phyloP scores from a whole-genome alignment of 2,797 vertebrate genomes.

The Enteromius trimaculatus region DNA sequence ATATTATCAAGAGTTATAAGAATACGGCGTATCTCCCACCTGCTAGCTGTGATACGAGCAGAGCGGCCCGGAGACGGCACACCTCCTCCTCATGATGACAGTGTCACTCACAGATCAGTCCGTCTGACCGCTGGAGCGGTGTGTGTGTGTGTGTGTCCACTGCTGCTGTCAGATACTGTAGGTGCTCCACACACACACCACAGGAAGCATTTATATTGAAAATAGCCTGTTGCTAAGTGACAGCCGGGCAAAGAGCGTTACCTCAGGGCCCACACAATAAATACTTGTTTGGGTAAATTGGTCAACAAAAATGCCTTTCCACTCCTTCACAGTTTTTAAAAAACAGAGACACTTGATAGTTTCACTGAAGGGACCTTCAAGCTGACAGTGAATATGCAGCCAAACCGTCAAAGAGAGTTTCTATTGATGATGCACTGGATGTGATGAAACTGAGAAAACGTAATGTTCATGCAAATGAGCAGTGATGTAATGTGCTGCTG shows the following conservation, averaged over 20 bases:
- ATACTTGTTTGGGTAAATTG: constrained; percentile 69
- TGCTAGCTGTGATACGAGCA: not conserved
- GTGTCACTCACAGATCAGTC: constrained; percentile 1
- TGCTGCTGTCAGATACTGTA: not conserved
- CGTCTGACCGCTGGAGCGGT: not conserved
- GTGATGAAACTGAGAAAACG: not conserved
- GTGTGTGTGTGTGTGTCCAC: not conserved
- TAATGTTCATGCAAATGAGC: not conserved
- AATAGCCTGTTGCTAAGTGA: constrained; percentile 85
- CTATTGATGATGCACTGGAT: not conserved
- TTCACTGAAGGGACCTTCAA: not conserved
- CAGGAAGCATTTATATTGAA: constrained; percentile 76
- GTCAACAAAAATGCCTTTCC: constrained; percentile 59
- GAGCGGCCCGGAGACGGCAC: not conserved
- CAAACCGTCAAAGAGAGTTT: not conserved
- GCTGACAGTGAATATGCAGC: not conserved
- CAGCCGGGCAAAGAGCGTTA: constrained; percentile 80
- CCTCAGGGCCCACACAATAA: constrained; percentile 73
- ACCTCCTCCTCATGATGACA: constrained; percentile 15
- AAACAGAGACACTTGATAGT: constrained; percentile 10
- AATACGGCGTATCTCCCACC: not conserved
- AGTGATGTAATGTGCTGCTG: not conserved
- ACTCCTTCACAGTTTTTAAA: constrained; percentile 49
- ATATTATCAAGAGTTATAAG: not conserved
- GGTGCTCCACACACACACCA: constrained; percentile 34